Conservation (phyloP, 2,113 vertebrate genomes). For the Platichthys stellatus region DNA sequence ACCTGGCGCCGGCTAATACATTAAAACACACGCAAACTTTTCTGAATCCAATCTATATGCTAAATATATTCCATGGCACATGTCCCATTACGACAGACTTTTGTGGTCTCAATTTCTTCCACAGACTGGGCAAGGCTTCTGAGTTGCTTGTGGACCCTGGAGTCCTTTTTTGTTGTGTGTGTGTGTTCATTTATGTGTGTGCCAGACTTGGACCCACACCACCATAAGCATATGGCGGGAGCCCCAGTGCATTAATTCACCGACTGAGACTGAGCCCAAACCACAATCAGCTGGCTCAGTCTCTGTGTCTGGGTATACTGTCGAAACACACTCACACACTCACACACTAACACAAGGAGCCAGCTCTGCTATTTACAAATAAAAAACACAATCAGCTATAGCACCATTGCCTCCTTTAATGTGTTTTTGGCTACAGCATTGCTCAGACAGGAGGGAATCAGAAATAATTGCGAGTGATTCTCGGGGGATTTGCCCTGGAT, state of each 20-base stretch:
- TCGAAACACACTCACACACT: constrained; percentile 3
- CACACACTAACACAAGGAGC: neutral
- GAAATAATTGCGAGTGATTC: constrained; percentile 56
- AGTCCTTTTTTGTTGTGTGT: constrained; percentile 17
- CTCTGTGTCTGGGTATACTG: constrained; percentile 45
- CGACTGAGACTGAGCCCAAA: constrained; percentile 51
- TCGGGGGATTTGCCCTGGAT: constrained; percentile 43
- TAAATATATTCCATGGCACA: constrained; percentile 47
- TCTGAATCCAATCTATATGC: constrained; percentile 49
- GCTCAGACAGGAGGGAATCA: constrained; percentile 59
- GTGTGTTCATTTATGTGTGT: neutral
- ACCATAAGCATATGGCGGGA: constrained; percentile 50
- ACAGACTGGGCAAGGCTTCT: constrained; percentile 64
- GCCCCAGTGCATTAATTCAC: constrained; percentile 37
- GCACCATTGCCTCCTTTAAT: constrained; percentile 32
- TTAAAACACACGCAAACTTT: constrained; percentile 25
- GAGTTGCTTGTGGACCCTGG: constrained; percentile 11
- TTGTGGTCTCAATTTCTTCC: constrained; percentile 60
- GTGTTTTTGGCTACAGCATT: constrained; percentile 30
- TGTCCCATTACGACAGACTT: constrained; percentile 24
- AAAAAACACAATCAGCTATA: constrained; percentile 36
- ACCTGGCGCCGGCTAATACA: constrained; percentile 43
- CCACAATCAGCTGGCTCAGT: constrained; percentile 64
- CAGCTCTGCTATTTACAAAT: constrained; percentile 41
- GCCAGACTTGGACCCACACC: constrained; percentile 41